A percentile compares a stretch with the other conserved stretches of the same genome.
These are phyloP conservation scores for Bombyx mori DNA, from an alignment of 1,140 invertebrate genomes.

Conservation along the genomic window DNA sequence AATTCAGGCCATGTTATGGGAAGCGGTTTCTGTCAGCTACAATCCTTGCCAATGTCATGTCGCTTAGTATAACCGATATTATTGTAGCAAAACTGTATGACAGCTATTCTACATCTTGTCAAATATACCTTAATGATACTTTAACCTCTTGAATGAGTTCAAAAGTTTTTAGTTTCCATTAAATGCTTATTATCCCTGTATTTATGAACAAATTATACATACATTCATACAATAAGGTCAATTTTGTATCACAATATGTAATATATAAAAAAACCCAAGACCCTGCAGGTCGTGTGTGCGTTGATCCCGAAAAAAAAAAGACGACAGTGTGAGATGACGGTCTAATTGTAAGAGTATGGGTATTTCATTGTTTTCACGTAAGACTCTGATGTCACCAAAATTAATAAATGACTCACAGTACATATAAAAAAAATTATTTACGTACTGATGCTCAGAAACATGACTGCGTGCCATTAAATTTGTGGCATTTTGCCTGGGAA, in stretches of 20 bases:
- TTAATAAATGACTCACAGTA: no score
- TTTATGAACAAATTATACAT: not conserved
- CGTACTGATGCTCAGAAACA: no score
- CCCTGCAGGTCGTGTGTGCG: slow-evolving; percentile 29
- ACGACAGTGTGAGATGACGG: not conserved
- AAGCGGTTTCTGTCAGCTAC: no score
- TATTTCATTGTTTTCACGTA: no score
- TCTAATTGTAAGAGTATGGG: not conserved
- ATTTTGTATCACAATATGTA: not conserved
- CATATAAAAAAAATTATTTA: no score
- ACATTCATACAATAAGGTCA: not conserved
- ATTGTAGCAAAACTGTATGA: not conserved
- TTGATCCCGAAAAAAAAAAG: not conserved
- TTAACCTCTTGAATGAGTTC: not conserved
- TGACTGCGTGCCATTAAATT: no score
- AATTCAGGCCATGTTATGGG: no score
- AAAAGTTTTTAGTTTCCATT: not conserved
- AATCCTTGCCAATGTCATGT: no score
- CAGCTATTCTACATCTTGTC: not conserved
- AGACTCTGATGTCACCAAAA: no score
- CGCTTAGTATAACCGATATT: no score
- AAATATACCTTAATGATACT: not conserved
- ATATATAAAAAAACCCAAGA: slow-evolving; percentile 13
- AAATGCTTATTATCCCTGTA: not conserved
- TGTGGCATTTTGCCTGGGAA: no score